These are phyloP conservation scores for Brachionus plicatilis DNA, from an alignment of 1,140 invertebrate species.

Conservation along the genomic window DNA sequence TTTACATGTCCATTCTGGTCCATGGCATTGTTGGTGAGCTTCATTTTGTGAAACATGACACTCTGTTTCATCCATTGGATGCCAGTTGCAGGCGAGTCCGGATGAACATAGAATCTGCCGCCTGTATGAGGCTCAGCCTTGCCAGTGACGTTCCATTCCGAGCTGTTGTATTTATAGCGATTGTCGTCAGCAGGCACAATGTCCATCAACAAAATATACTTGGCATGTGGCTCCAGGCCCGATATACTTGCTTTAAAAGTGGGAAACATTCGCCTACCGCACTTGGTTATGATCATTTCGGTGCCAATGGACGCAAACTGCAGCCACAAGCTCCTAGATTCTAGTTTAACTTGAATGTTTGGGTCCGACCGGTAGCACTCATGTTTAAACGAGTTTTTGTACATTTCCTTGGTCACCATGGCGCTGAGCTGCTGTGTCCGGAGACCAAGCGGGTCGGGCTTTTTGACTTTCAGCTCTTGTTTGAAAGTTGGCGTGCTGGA, in stretches of 20 bases:
- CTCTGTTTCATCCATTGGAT: slow-evolving; percentile 40
- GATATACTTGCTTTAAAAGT: slow-evolving; percentile 15
- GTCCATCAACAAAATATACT: slow-evolving; percentile 40
- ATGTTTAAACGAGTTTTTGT: slow-evolving; percentile 8
- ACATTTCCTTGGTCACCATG: background rate
- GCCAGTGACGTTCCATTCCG: slow-evolving; percentile 39
- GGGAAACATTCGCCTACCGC: slow-evolving; percentile 40
- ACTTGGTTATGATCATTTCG: slow-evolving; percentile 97
- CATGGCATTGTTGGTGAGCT: slow-evolving; percentile 40
- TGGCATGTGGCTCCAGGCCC: background rate
- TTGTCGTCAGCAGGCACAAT: slow-evolving; percentile 40
- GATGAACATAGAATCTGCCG: slow-evolving; percentile 36
- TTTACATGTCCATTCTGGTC: slow-evolving; percentile 32
- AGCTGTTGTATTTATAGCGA: slow-evolving; percentile 40
- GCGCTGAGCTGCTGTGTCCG: background rate
- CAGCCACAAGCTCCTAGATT: slow-evolving; percentile 78
- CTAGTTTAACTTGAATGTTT: slow-evolving; percentile 11
- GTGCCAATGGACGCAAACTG: slow-evolving; percentile 94
- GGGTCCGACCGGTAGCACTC: slow-evolving; percentile 19
- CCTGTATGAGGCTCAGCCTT: slow-evolving; percentile 40
- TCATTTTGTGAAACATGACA: slow-evolving; percentile 40
- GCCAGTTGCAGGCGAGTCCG: slow-evolving; percentile 35
- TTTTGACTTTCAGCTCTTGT: background rate
- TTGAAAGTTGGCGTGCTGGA: background rate
- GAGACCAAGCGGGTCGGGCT: background rate